Conservation (phyloP, 2,797 vertebrate genomes). For the Hydrolagus colliei region DNA sequence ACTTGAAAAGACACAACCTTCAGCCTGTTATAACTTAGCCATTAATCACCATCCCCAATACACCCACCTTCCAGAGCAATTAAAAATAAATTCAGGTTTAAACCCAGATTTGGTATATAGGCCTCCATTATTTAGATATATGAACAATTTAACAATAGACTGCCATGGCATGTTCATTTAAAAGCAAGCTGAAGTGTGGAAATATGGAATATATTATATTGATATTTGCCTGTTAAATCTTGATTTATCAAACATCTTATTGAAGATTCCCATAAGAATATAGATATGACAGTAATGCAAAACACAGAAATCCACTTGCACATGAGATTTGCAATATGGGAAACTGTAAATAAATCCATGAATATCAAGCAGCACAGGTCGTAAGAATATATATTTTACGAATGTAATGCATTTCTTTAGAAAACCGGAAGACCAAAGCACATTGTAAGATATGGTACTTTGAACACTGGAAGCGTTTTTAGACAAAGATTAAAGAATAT, state of each 20-base stretch:
- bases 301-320: slow-evolving; percentile 46
- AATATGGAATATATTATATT: slow-evolving; percentile 42
- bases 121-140: slow-evolving; percentile 4
- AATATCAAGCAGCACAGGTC: slow-evolving; percentile 55
- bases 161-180: slow-evolving; percentile 39
- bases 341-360: slow-evolving; percentile 54
- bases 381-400: slow-evolving; percentile 59
- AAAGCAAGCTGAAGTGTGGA: slow-evolving; percentile 47
- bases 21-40: slow-evolving; percentile 21
- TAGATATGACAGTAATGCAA: slow-evolving; percentile 43
- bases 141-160: slow-evolving; percentile 10
- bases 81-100: slow-evolving; percentile 24
- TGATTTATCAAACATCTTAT: slow-evolving; percentile 43
- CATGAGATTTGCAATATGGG: slow-evolving; percentile 49
- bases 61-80: slow-evolving; percentile 15
- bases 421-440: slow-evolving; percentile 33
- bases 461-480: slow-evolving; percentile 10
- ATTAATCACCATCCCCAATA: no score
- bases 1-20: slow-evolving; percentile 17
- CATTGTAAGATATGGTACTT: slow-evolving; percentile 9
- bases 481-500: not conserved
- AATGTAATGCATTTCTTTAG: slow-evolving; percentile 39
- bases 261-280: slow-evolving; percentile 48
- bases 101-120: slow-evolving; percentile 20
- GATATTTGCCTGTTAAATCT: slow-evolving; percentile 46